Base-by-base conservation (phyloP, 2,888 invertebrate genomes). In the Stenolophus ochropezus region DNA sequence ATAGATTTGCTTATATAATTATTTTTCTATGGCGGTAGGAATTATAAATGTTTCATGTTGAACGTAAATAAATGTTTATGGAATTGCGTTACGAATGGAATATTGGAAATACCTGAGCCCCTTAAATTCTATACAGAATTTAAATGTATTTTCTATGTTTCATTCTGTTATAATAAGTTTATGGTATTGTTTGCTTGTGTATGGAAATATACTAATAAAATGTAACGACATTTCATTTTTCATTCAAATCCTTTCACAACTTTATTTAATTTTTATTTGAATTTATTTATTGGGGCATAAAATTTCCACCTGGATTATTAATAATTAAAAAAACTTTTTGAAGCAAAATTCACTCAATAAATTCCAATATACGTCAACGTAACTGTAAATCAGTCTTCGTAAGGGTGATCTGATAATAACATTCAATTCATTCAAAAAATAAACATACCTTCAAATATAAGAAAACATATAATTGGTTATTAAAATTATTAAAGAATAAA, bases 31-130 rank as follows among this genome's bases (percentile, higher is more conserved):
- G 65, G 65, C 65, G 8, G 8, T 16, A 14, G 8, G 27, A 33
- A 69, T 5, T 61, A 61, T 25, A 14, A 69, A 56, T 56, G 18
- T 61, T 61, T 61, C n/a, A 61, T 61, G 61, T 51, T 51, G 33
- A 4, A 42, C 11, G 33, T 42, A 56, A n/a, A n/a, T 27, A 18
- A 69, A 69, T 61, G 61, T 61, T 61, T 23, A 18, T 58, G 21
- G 5, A 11, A 21, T 61, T 23, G 11, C 4, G 20, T 58, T 49
- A 76, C 14, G 27, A 79, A 79, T 79, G 56, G 18, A 71, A 69
- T 69, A 71, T 27, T 8, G 20, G n/a, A 79, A 79, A 79, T 53
- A 18, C 53, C 21, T 79, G 79, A 79, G 79, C 79, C 79, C 79
- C 79, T 79, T 79, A 69, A 79, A 79, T 61, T 76, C 56, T 53